Base-by-base conservation (phyloP, 2,888 invertebrate genomes). In the Phymatocera aterrima region DNA sequence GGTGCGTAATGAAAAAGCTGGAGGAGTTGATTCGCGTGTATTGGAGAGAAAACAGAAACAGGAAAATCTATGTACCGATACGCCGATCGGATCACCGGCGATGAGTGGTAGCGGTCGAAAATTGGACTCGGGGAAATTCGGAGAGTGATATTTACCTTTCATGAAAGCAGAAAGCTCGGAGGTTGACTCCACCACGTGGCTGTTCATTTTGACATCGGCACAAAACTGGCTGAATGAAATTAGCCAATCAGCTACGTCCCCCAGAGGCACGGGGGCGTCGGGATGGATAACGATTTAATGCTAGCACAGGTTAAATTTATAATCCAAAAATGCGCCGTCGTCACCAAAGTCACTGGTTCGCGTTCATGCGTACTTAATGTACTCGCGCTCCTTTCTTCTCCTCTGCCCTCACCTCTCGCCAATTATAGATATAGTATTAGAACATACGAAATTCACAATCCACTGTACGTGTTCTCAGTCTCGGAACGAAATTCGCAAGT, bases 171-270 rank as follows among this genome's bases (percentile, higher is more conserved):
- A 85, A 37, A 89, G 84, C 78, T 88, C 87, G 80, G 83, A 84
- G 75, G 85, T 87, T 60, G 85, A 82, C 80, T 88, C 87, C 82
- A 88, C 85, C 85, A 88, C 88, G 87, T 86, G 89, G 82, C 82
- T 80, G 84, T 82, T 85, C 89, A 89, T 89, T 57, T 57, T 75
- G 75, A 75, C 75, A 75, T 75, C 75, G 60, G 40, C 75, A 60
- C 43, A 51, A 31, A n/a, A 54, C 51, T 12, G n/a, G 18, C 48
- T 18, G 2, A 21, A 3, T 46, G 48, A 37, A 46, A 65, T 65
- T 70, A 4, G 65, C 61, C 61, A 15, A 60, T n/a, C n/a, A 34
- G 28, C 21, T 3, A 10, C n/a, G 18, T 51, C 21, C 21, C 51
- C 48, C 21, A 21, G 10, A 21, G 21, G 4, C n/a, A n/a, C 18